Conservation (phyloP, 2,888 invertebrate genomes). For the Bombyx huttoni region DNA sequence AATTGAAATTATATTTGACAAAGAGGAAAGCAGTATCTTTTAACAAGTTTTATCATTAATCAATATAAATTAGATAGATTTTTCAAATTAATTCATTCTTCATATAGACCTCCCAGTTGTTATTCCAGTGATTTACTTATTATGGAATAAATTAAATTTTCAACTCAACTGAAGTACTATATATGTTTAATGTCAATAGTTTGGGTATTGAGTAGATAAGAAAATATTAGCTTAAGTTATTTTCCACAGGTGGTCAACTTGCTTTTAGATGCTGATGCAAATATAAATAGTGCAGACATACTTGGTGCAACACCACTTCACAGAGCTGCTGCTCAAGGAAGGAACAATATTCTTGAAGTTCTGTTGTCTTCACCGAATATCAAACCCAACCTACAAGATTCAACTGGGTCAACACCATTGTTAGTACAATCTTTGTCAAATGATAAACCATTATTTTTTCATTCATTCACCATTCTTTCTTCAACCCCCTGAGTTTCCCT, state of each 20-base stretch:
- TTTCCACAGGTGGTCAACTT: slow-evolving; percentile 74
- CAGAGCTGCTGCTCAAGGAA: slow-evolving; percentile 86
- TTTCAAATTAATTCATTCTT: too few relatives aligned
- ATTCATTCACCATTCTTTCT: too few relatives aligned
- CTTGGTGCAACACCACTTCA: slow-evolving; percentile 83
- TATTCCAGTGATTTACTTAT: too few relatives aligned
- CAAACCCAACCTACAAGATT: slow-evolving; percentile 75
- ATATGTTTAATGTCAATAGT: not conserved
- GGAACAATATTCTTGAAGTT: slow-evolving; percentile 75
- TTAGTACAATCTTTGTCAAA: slow-evolving; percentile 42
- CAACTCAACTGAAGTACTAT: not conserved
- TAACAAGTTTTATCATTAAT: too few relatives aligned
- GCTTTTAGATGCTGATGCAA: slow-evolving; percentile 77
- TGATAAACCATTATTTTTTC: too few relatives aligned
- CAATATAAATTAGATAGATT: too few relatives aligned
- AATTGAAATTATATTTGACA: too few relatives aligned
- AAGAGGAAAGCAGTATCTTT: too few relatives aligned
- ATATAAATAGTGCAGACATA: slow-evolving; percentile 78
- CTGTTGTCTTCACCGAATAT: slow-evolving; percentile 71
- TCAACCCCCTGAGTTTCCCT: too few relatives aligned
- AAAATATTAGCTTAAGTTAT: not conserved
- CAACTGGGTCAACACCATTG: slow-evolving; percentile 83
- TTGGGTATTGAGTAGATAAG: too few relatives aligned
- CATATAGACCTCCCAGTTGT: too few relatives aligned
- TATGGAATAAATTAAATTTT: too few relatives aligned